Percentiles rank a stretch among this genome's conserved stretches.
These are phyloP conservation scores for Pipistrellus nathusii DNA, from an alignment of 2,797 vertebrate species.

Conservation along the genomic window DNA sequence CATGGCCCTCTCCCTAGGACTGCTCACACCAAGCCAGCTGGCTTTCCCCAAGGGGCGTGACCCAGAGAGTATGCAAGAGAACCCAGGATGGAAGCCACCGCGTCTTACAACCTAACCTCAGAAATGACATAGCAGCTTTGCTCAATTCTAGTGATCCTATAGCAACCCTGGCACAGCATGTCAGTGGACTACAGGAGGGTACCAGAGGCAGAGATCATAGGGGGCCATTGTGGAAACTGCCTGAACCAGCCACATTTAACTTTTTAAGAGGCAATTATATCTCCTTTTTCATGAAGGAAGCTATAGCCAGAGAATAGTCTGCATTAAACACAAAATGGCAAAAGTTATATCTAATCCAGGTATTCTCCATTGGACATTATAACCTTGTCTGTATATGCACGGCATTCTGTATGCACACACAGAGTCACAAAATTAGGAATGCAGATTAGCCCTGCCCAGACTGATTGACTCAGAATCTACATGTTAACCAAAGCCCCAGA, in stretches of 20 bases:
- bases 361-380: not conserved
- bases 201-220: not conserved
- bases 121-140: not conserved
- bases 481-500: slow-evolving; percentile 8
- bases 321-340: slow-evolving; percentile 54
- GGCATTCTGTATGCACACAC: not conserved
- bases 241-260: not conserved
- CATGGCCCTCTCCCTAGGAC: not conserved
- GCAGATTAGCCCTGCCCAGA: not conserved
- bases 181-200: not conserved
- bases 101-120: not conserved
- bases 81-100: not conserved
- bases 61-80: not conserved
- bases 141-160: not conserved
- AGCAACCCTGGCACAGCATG: not conserved
- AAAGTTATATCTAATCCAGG: not conserved
- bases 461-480: not conserved
- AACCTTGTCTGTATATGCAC: not conserved
- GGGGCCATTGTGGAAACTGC: not conserved
- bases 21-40: not conserved
- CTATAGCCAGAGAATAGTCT: not conserved
- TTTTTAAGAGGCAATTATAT: slow-evolving; percentile 28
- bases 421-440: not conserved
- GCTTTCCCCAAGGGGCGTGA: not conserved
- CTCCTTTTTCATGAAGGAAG: slow-evolving; percentile 1